Conservation (phyloP, 1,140 invertebrate genomes). For the Mylabris phalerata region DNA sequence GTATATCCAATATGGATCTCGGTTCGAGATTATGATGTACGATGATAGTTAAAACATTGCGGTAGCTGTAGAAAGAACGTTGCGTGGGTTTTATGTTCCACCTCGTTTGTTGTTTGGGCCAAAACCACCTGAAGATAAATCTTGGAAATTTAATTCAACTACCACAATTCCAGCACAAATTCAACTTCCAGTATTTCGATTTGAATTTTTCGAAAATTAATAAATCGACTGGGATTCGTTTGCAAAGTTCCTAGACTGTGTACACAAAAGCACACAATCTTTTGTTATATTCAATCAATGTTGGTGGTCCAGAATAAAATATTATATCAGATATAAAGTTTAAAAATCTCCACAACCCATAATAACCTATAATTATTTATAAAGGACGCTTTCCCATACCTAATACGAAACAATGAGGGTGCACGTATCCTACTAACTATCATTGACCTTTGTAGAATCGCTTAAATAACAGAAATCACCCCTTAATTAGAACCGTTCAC, state of each 20-base stretch:
- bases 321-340: slow-evolving; percentile 28
- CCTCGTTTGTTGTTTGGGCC: slow-evolving; percentile 13
- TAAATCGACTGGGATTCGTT: too few species aligned
- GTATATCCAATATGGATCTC: slow-evolving; percentile 21
- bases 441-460: slow-evolving; percentile 5
- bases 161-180: too few species aligned
- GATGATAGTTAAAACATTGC: slow-evolving; percentile 25
- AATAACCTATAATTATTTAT: slow-evolving; percentile 31
- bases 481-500: too few species aligned
- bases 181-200: too few species aligned
- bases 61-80: slow-evolving; percentile 22
- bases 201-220: too few species aligned
- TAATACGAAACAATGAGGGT: slow-evolving; percentile 26
- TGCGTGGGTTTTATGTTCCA: slow-evolving; percentile 26
- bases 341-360: slow-evolving; percentile 23
- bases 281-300: slow-evolving; percentile 15
- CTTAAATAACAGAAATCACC: too few species aligned
- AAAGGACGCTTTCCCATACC: slow-evolving; percentile 27
- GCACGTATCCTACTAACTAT: slow-evolving; percentile 5
- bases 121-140: slow-evolving; percentile 17
- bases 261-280: background rate
- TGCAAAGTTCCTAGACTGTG: too few species aligned
- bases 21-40: slow-evolving; percentile 26
- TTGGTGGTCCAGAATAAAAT: slow-evolving; percentile 30
- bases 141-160: background rate